Percentiles rank a stretch among this genome's conserved stretches.
Evolutionary conservation across 2,888 invertebrate genomes (phyloP).

Genomic region (Stenchaetothrips biformis): DNA sequence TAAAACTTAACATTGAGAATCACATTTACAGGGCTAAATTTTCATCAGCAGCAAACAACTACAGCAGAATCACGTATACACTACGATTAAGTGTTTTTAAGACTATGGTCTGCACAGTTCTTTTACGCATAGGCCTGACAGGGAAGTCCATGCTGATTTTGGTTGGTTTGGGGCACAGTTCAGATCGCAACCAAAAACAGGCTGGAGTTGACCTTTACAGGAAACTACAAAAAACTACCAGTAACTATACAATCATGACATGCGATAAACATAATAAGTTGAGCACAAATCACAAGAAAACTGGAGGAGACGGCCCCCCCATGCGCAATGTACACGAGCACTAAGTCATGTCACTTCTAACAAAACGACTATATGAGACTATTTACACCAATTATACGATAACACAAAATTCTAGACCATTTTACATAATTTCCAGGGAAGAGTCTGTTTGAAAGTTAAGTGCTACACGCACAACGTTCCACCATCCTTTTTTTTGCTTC

Average conservation of each 20-base stretch:
- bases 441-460: no score
- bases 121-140: background rate
- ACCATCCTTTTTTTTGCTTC: no score
- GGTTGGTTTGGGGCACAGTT: slow-evolving; percentile 18
- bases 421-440: no score
- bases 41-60: background rate
- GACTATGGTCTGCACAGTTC: background rate
- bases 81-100: background rate
- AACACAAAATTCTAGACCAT: no score
- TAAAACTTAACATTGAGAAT: background rate
- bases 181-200: background rate
- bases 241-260: background rate
- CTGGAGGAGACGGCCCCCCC: background rate
- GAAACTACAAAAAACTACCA: background rate
- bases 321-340: background rate
- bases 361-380: background rate
- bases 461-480: no score
- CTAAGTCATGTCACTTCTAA: background rate
- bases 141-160: background rate
- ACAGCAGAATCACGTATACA: background rate
- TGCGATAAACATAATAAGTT: background rate
- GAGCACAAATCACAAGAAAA: background rate
- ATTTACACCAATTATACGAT: background rate
- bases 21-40: background rate
- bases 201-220: background rate